A percentile compares a stretch with the other conserved stretches of the same genome.
These are phyloP conservation scores for Dryobotodes eremita DNA, from an alignment of 2,888 invertebrate genomes.

Conservation along the genomic window DNA sequence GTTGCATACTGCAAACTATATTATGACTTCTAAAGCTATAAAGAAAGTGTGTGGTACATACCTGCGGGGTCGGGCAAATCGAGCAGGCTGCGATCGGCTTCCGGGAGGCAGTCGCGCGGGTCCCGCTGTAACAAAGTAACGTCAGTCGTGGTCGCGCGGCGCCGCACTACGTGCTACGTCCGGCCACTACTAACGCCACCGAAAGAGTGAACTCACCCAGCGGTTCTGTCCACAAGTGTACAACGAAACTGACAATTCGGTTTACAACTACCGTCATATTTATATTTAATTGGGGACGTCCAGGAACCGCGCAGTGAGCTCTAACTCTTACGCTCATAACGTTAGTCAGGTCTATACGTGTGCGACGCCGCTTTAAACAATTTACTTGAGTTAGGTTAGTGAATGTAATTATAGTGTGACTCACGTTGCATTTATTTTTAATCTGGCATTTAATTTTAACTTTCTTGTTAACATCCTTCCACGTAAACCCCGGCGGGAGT, in stretches of 20 bases:
- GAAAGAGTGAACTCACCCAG: slow-evolving; percentile 33
- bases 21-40: not conserved
- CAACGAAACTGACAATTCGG: not conserved
- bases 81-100: slow-evolving; percentile 83
- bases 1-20: not conserved
- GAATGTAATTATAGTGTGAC: slow-evolving; percentile 73
- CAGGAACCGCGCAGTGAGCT: slow-evolving; percentile 29
- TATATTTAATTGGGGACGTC: not conserved
- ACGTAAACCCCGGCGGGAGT: slow-evolving; percentile 86
- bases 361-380: slow-evolving; percentile 57
- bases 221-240: slow-evolving; percentile 5
- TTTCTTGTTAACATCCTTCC: slow-evolving; percentile 87
- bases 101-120: slow-evolving; percentile 83
- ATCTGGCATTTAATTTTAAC: slow-evolving; percentile 82
- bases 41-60: slow-evolving; percentile 64
- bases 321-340: slow-evolving; percentile 33
- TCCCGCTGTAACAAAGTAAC: slow-evolving; percentile 79
- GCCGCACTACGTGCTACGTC: slow-evolving; percentile 55
- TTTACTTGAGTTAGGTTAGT: slow-evolving; percentile 62
- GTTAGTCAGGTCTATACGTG: slow-evolving; percentile 62
- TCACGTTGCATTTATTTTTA: slow-evolving; percentile 84
- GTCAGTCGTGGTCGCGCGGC: slow-evolving; percentile 56
- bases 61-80: slow-evolving; percentile 85
- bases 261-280: slow-evolving; percentile 3
- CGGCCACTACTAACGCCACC: slow-evolving; percentile 50